Evolutionary conservation across 2,113 vertebrate genomes (phyloP), one percentile per base, ranked within the genome.

Genomic region (Bujurquina vittata): DNA sequence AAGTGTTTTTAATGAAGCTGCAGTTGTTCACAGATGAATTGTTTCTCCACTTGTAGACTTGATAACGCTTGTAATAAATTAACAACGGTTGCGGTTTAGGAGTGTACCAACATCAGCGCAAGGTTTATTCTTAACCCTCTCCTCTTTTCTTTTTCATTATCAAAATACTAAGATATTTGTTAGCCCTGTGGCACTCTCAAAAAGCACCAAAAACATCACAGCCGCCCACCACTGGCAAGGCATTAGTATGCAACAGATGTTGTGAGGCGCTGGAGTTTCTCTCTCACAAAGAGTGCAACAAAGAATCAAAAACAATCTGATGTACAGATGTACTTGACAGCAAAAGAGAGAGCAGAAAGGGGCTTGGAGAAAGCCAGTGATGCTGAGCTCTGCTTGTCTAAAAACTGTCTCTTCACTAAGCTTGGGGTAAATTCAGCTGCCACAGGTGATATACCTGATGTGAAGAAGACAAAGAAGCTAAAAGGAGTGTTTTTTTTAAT

Each of bases 191-290:
- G 20, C 72, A 35, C 77, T 29, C 23, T 22, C 4, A 31, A 77
- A 67, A 86, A 75, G 63, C 61, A 40, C 62, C 22, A 8, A 60
- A 69, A 67, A 52, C 62, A 55, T 29, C 0, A 26, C 85, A 23
- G 55, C 78, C 77, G 18, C 83, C 86, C 65, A 83, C 80, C 59
- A 26, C 46, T 6, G 40, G 11, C n/a, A 10, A 15, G 3, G 20
- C 59, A 85, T 91, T 69, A 82, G 86, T 77, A 90, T 87, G 83
- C 86, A 76, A 52, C 77, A 82, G 80, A 57, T 84, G 80, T 55
- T 60, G 62, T 17, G 23, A 62, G 80, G 89, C 67, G 29, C 80
- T 75, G 46, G 20, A 75, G 73, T 72, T 59, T 72, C 46, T 84
- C 55, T 43, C 52, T 67, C 79, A 58, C 67, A 81, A 63, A 80